These are phyloP conservation scores for Brachypteracias leptosomus DNA, from an alignment of 2,113 vertebrate genomes.

Conservation along the genomic window DNA sequence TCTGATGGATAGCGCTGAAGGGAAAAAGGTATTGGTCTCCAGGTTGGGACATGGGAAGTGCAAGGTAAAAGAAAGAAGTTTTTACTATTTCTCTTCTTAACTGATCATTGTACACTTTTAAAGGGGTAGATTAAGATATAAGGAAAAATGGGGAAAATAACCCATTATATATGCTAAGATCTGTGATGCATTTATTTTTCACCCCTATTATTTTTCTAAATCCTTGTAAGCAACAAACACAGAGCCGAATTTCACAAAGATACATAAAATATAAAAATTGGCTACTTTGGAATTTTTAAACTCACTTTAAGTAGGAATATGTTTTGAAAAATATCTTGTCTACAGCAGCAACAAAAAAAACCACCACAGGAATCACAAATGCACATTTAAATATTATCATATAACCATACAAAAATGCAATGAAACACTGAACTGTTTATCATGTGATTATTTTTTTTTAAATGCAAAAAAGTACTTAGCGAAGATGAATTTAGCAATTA, in stretches of 20 bases:
- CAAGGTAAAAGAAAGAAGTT: neutral
- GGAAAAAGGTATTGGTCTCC: neutral
- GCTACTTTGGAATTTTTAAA: neutral
- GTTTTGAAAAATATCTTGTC: neutral
- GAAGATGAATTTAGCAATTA: neutral
- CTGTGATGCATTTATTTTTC: neutral
- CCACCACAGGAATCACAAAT: neutral
- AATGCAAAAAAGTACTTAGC: neutral
- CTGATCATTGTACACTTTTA: neutral
- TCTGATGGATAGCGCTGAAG: rapidly evolving
- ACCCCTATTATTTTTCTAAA: neutral
- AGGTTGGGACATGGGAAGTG: neutral
- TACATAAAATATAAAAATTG: neutral
- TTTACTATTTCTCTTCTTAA: neutral
- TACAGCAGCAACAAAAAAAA: neutral
- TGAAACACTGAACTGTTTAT: neutral
- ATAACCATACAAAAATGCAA: neutral
- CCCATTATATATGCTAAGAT: neutral
- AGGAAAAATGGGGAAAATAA: neutral
- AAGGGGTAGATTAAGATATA: neutral
- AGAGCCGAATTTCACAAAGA: neutral
- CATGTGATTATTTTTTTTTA: neutral
- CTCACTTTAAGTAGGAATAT: neutral
- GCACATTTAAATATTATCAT: neutral
- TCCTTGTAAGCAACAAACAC: neutral